These are phyloP conservation scores for Drosophila hydei DNA, from an alignment of 1,140 invertebrate species.

Conservation along the genomic window DNA sequence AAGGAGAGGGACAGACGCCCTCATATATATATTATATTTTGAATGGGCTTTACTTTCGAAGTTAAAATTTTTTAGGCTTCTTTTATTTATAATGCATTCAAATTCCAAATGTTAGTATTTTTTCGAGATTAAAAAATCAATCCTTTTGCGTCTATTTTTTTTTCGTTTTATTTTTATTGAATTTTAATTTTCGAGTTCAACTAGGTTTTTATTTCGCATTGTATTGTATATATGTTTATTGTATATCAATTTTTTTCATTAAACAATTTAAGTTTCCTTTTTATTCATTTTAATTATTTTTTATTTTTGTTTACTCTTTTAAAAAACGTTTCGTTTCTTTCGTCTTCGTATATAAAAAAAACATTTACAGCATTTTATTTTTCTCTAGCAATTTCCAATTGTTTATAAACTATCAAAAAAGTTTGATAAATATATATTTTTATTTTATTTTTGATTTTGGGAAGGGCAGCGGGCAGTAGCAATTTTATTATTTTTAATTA, in stretches of 20 bases:
- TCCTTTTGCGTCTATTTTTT: background rate
- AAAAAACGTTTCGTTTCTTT: background rate
- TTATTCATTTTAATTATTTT: background rate
- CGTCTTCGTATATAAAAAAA: background rate
- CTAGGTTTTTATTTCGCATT: background rate
- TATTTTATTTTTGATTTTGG: background rate
- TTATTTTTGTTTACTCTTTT: background rate
- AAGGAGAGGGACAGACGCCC: too few relatives aligned
- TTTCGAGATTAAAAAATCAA: too few relatives aligned
- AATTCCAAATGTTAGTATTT: too few relatives aligned
- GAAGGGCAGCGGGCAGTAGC: conserved; percentile 3
- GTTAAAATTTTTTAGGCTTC: too few relatives aligned
- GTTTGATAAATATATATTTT: conserved; percentile 2
- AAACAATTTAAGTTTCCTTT: conserved; percentile 1
- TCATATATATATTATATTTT: too few relatives aligned
- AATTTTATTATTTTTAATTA: conserved; percentile 28
- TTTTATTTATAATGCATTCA: too few relatives aligned
- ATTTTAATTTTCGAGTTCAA: background rate
- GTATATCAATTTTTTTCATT: background rate
- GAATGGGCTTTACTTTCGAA: too few relatives aligned
- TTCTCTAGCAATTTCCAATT: background rate
- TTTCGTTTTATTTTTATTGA: background rate
- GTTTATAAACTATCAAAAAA: conserved; percentile 6
- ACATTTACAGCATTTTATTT: background rate
- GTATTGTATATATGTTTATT: conserved; percentile 3